phyloP scores from a whole-genome alignment of 2,888 invertebrate genomes.

The Clitarchus hookeri region DNA sequence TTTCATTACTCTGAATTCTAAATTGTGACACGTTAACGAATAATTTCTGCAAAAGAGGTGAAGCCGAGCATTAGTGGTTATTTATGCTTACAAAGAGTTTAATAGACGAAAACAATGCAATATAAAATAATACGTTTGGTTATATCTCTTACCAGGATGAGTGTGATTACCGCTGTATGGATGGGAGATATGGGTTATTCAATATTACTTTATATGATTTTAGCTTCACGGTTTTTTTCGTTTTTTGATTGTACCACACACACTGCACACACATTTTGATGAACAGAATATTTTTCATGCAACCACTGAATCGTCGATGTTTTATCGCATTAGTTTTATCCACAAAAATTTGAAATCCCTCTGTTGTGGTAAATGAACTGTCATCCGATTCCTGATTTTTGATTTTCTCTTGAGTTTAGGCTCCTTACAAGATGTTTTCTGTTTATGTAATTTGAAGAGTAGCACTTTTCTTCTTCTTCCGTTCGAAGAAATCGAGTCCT shows the following conservation, averaged over 20 bases:
- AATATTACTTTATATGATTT: too few species aligned
- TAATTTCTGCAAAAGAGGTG: too few species aligned
- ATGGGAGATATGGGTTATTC: too few species aligned
- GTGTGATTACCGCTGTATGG: too few species aligned
- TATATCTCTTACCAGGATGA: too few species aligned
- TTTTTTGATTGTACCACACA: neutral
- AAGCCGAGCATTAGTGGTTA: too few species aligned
- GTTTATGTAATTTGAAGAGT: neutral
- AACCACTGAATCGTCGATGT: slow-evolving; percentile 15
- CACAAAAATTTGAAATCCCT: neutral
- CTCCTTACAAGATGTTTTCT: neutral
- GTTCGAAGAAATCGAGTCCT: neutral
- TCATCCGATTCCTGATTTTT: neutral
- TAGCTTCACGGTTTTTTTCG: too few species aligned
- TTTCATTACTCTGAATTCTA: too few species aligned
- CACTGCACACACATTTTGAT: neutral
- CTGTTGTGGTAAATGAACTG: neutral
- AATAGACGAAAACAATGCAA: too few species aligned
- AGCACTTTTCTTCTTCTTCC: neutral
- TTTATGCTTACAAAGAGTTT: too few species aligned
- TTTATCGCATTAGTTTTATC: neutral
- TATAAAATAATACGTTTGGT: too few species aligned
- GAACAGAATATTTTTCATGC: neutral
- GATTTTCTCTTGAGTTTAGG: neutral
- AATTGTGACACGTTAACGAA: too few species aligned